Percentiles rank a stretch among this genome's conserved stretches.
These are phyloP conservation scores for Hipposideros armiger DNA, from an alignment of 2,113 vertebrate genomes.

Conservation along the genomic window DNA sequence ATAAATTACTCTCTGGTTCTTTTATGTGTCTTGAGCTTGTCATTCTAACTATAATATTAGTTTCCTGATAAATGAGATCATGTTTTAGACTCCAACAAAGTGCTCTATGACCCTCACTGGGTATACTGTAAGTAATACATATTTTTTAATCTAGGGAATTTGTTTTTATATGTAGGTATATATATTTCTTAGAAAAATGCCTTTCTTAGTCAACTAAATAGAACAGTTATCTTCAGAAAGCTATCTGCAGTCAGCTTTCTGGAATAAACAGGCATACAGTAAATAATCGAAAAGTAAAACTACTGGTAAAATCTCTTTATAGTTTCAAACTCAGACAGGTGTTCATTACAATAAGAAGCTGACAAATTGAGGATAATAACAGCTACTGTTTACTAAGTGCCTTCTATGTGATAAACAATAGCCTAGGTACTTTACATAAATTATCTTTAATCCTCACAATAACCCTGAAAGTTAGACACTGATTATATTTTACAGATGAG, in stretches of 20 bases:
- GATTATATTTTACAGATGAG: not conserved
- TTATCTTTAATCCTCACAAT: not conserved
- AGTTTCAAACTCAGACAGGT: not conserved
- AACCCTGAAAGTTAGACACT: not conserved
- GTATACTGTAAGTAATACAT: not conserved
- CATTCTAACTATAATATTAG: not conserved
- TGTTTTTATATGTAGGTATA: not conserved
- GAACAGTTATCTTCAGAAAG: conserved; percentile 43
- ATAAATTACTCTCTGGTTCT: not conserved
- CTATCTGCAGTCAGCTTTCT: not conserved
- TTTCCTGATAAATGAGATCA: not conserved
- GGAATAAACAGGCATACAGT: conserved; percentile 2
- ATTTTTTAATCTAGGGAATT: not conserved
- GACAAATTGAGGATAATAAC: not conserved
- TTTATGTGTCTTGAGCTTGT: conserved; percentile 9
- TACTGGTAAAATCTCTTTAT: not conserved
- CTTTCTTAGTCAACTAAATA: conserved; percentile 10
- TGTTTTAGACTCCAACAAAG: not conserved
- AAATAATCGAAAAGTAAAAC: not conserved
- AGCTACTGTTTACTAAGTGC: not conserved
- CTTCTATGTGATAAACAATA: not conserved
- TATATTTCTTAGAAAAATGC: not conserved
- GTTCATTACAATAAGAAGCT: not conserved
- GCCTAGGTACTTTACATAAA: not conserved
- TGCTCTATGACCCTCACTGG: not conserved